Base-by-base conservation (phyloP, 2,888 invertebrate species). In the Nephrocerus scutellatus region DNA sequence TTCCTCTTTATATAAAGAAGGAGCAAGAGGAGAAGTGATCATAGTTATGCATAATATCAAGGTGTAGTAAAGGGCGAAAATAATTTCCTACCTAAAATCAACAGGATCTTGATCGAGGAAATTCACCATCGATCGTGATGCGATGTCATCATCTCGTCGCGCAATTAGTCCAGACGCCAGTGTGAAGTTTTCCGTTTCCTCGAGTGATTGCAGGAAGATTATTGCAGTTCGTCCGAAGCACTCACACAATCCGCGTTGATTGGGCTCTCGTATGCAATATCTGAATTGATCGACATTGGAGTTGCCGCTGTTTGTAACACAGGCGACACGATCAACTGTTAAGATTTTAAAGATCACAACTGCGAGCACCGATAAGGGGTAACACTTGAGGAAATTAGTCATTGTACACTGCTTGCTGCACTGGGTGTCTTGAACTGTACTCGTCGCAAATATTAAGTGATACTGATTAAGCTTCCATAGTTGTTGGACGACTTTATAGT, bases 141-240 rank as follows among this genome's bases (percentile, higher is more conserved):
- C 74, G 38, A 78, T 75, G 7, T 56, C 60, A 18, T 77, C 78
- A 55, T 80, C 78, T 53, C 78, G 75, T 1, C 76, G 74, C 47
- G 83, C 73, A 10, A 74, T 73, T 3, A 85, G 68, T 10, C 80
- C 81, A 21, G 72, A 74, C 1, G 79, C 74, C 39, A 85, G 69
- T 51, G 78, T 78, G 43, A 81, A 78, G 14, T 80, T 74, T 6
- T 82, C 79, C 2, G 72, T 68, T 52, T 77, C 79, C 44, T 84
- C 80, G 47, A 79, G 74, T 34, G 73, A 71, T 53, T 79, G 80
- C 9, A 85, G 60, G 46, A 76, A 76, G 50, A 72, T 74, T 14
- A 85, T 59, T 6, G 82, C 72, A n/a, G 82, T 80, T 19, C 79
- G 76, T 2, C 83, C 83, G 35, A 82, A 70, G 62, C 85, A 85